These are phyloP conservation scores for Bradysia coprophila DNA, from an alignment of 1,140 invertebrate genomes.

Conservation along the genomic window DNA sequence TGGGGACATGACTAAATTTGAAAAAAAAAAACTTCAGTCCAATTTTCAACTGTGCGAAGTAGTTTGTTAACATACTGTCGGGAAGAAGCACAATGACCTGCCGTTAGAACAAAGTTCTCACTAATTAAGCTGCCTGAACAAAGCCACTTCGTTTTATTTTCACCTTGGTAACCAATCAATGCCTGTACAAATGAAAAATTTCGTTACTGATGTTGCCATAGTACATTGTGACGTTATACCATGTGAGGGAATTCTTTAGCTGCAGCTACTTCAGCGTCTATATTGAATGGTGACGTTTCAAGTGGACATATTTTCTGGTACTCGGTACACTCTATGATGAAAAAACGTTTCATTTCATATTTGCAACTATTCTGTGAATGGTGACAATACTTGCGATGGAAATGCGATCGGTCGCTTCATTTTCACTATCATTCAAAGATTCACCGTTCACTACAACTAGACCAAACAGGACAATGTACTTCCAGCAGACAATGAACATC, in stretches of 20 bases:
- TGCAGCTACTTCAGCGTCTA: not conserved
- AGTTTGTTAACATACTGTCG: not conserved
- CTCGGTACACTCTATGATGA: not conserved
- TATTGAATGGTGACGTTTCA: not conserved
- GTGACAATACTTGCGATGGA: no score
- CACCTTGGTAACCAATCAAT: not conserved
- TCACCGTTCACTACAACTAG: no score
- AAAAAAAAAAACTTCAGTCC: not conserved
- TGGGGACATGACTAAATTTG: not conserved
- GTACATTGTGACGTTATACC: not conserved
- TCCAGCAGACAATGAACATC: no score
- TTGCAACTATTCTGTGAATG: no score
- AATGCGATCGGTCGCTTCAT: no score
- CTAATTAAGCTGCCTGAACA: not conserved
- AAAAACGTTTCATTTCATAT: no score
- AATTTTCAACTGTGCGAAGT: not conserved
- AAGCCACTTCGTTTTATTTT: not conserved
- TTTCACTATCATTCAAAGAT: no score
- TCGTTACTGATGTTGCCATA: not conserved
- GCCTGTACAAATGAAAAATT: not conserved
- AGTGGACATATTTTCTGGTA: not conserved
- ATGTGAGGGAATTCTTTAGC: not conserved
- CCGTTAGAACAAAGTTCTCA: not conserved
- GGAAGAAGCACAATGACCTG: not conserved
- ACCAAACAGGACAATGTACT: no score